Evolutionary conservation across 2,797 vertebrate genomes (phyloP).

Genomic region (Gastrophryne carolinensis): DNA sequence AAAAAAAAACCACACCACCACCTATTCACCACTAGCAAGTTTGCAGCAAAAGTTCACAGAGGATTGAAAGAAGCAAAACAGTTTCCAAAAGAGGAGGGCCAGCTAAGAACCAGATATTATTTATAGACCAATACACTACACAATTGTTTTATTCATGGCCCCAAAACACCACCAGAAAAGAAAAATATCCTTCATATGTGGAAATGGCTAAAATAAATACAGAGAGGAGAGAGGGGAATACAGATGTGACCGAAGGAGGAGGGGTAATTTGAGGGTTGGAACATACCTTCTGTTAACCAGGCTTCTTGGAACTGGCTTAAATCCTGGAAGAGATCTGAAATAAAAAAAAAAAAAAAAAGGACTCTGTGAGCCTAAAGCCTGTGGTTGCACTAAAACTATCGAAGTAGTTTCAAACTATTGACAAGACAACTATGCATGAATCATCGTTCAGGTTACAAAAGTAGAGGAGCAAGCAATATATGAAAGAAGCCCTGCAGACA

Average conservation of each 20-base stretch:
- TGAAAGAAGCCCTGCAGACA: too few species aligned
- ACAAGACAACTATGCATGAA: too few species aligned
- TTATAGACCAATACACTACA: slow-evolving; percentile 68
- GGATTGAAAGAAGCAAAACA: not conserved
- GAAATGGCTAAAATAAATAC: slow-evolving; percentile 28
- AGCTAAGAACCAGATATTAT: slow-evolving; percentile 66
- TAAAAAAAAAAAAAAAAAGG: slow-evolving; percentile 26
- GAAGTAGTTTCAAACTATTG: too few species aligned
- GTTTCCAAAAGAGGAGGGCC: not conserved
- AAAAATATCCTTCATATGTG: slow-evolving; percentile 53
- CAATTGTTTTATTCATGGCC: slow-evolving; percentile 66
- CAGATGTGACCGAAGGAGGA: not conserved
- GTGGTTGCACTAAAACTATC: not conserved
- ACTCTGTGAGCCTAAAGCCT: not conserved
- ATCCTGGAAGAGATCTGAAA: slow-evolving; percentile 94
- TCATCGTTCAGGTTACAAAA: too few species aligned
- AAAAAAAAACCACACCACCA: not conserved
- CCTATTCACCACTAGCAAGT: not conserved
- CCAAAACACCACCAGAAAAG: slow-evolving; percentile 58
- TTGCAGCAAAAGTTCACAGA: not conserved
- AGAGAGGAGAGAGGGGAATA: not conserved
- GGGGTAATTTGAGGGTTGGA: not conserved
- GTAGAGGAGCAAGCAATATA: too few species aligned
- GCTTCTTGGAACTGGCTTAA: slow-evolving; percentile 94
- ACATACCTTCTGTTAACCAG: slow-evolving; percentile 96